A percentile compares a stretch with the other conserved stretches of the same genome.
Conservation (phyloP, 2,113 vertebrate species). For the Loxodonta africana region DNA sequence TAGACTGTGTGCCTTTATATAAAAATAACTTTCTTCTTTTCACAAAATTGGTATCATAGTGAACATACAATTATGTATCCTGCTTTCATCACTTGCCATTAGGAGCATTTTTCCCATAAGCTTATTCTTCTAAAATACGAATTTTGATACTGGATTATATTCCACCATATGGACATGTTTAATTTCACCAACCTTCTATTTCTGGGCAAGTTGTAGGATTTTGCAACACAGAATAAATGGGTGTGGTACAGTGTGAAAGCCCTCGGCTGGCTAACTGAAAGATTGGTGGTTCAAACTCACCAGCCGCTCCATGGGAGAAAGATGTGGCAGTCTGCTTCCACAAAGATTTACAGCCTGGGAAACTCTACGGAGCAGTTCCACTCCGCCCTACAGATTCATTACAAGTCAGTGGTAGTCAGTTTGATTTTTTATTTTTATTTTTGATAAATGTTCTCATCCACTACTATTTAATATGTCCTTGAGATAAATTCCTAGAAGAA, state of each 20-base stretch:
- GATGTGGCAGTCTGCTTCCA: too few relatives aligned
- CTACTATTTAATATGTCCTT: slow-evolving; percentile 31
- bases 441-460: not conserved
- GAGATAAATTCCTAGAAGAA: not conserved
- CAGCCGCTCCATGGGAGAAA: too few relatives aligned
- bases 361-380: too few relatives aligned
- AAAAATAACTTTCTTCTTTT: slow-evolving; percentile 31
- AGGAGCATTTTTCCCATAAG: not conserved
- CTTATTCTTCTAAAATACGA: slow-evolving; percentile 33
- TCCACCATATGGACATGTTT: not conserved
- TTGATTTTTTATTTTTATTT: too few relatives aligned
- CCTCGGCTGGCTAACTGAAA: too few relatives aligned
- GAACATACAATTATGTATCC: not conserved
- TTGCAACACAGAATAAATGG: slow-evolving; percentile 35
- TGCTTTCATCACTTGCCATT: slow-evolving; percentile 42
- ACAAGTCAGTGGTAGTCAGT: too few relatives aligned
- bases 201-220: not conserved
- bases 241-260: too few relatives aligned
- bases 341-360: too few relatives aligned
- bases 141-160: not conserved
- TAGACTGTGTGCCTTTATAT: slow-evolving; percentile 8
- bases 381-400: too few relatives aligned
- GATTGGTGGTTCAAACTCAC: too few relatives aligned
- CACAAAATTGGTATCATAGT: slow-evolving; percentile 13
- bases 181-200: not conserved